A percentile compares a stretch with the other conserved stretches of the same genome.
Conservation (phyloP, 1,140 invertebrate genomes). For the Tetragnatha versicolor region DNA sequence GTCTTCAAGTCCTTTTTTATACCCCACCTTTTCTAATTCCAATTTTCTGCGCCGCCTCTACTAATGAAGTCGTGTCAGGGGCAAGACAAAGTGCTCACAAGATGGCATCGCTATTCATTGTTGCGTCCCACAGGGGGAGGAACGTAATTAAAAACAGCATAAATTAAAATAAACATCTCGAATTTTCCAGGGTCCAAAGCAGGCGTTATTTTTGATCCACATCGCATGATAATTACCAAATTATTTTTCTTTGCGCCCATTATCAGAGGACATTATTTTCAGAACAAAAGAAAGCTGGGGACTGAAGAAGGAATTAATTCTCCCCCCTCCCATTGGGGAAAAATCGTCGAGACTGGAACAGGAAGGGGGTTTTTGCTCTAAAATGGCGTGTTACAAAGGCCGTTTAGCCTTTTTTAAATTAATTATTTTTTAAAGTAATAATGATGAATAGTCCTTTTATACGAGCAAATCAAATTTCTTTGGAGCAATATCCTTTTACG, state of each 20-base stretch:
- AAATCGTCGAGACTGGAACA: no score
- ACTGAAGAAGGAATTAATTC: no score
- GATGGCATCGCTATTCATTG: not conserved
- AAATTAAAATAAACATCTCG: not conserved
- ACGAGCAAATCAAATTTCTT: not conserved
- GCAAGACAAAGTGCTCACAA: not conserved
- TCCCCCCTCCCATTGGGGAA: no score
- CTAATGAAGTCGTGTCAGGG: slow-evolving; percentile 16
- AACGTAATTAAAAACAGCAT: slow-evolving; percentile 12
- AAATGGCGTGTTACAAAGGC: not conserved
- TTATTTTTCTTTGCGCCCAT: not conserved
- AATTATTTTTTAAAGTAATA: not conserved
- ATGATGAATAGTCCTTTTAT: slow-evolving; percentile 1
- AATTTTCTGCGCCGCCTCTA: not conserved
- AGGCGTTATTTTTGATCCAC: slow-evolving; percentile 1
- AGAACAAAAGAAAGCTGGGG: no score
- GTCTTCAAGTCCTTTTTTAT: not conserved
- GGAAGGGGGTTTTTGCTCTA: not conserved
- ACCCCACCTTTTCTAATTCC: not conserved
- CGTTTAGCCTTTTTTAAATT: not conserved
- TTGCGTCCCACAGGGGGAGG: not conserved
- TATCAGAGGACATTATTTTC: not conserved
- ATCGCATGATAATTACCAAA: slow-evolving; percentile 7
- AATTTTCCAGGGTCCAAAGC: not conserved
- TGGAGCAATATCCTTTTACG: not conserved